These are phyloP conservation scores for Seira sanloemensis DNA, from an alignment of 2,888 invertebrate species.

Conservation along the genomic window DNA sequence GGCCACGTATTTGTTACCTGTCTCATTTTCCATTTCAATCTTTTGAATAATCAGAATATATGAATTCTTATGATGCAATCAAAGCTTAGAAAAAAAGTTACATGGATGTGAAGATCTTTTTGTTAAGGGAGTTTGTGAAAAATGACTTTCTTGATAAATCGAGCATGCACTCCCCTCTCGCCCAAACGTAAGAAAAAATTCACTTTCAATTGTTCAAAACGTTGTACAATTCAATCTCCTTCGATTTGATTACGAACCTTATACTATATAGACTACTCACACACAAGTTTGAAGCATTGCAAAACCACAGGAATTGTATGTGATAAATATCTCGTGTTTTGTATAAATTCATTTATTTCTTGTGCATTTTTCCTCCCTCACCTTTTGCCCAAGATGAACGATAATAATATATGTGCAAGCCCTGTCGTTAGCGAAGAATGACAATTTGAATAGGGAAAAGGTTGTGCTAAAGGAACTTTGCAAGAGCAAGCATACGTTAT, in stretches of 20 bases:
- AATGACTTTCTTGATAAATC: not conserved
- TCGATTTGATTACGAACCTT: not conserved
- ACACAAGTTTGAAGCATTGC: not conserved
- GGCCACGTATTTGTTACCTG: not conserved
- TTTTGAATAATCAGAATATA: not conserved
- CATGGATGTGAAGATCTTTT: not conserved
- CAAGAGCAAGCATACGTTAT: not conserved
- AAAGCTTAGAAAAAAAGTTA: not conserved
- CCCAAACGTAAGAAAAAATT: not conserved
- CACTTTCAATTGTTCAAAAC: constrained; percentile 29
- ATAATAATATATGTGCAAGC: not conserved
- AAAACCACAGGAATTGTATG: constrained; percentile 31
- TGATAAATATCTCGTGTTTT: constrained; percentile 41
- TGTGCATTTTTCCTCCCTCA: constrained; percentile 8
- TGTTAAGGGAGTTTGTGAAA: not conserved
- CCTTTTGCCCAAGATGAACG: not conserved
- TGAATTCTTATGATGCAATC: not conserved
- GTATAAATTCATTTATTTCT: not conserved
- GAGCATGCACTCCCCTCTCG: not conserved
- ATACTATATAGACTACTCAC: constrained; percentile 3
- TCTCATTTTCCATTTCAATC: not conserved
- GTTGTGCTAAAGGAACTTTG: not conserved
- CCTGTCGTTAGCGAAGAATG: not conserved
- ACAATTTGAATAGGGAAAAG: too few relatives aligned
- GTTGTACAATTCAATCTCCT: constrained; percentile 2